Percentiles rank a stretch among this genome's conserved stretches.
Evolutionary conservation across 2,113 vertebrate genomes (phyloP).

Genomic region (Helogale parvula): DNA sequence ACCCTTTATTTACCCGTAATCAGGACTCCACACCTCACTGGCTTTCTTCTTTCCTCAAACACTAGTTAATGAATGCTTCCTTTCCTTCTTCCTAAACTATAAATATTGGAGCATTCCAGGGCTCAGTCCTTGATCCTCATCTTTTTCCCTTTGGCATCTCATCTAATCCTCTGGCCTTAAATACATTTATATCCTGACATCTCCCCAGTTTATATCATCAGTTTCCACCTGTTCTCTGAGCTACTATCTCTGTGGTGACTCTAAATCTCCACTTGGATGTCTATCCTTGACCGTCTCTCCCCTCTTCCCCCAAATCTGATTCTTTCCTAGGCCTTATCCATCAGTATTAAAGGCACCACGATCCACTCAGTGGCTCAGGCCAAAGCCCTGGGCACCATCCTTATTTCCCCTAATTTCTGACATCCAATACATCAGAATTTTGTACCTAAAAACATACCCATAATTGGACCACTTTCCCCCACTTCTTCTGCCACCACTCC

Average conservation of each 20-base stretch:
- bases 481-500: neutral
- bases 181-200: neutral
- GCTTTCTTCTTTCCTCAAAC: constrained; percentile 8
- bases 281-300: neutral
- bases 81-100: neutral
- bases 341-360: neutral
- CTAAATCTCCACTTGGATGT: neutral
- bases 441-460: neutral
- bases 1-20: neutral
- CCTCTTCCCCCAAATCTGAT: neutral
- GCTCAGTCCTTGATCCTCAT: neutral
- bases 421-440: neutral
- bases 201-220: neutral
- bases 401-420: neutral
- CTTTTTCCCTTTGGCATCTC: neutral
- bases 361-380: neutral
- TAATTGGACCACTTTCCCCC: neutral
- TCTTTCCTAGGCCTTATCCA: neutral
- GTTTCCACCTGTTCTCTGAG: neutral
- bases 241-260: neutral
- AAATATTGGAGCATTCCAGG: neutral
- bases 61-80: neutral
- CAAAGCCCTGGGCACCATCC: neutral
- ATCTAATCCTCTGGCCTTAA: neutral
- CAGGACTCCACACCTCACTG: neutral